Evolutionary conservation across 2,888 invertebrate genomes (phyloP).

Genomic region (Chironomus riparius): DNA sequence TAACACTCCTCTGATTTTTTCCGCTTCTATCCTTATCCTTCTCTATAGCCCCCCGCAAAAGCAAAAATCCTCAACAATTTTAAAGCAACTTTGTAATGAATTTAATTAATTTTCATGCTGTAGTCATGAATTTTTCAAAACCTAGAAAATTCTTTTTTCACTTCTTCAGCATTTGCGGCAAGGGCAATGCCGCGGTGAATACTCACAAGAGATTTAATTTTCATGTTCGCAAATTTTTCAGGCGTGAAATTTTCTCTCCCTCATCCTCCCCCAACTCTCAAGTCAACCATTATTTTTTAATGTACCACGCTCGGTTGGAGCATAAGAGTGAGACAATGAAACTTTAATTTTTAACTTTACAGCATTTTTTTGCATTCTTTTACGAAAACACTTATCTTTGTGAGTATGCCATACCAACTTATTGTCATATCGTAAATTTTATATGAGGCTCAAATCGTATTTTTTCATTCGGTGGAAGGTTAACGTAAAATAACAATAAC

Average conservation of each 20-base stretch:
- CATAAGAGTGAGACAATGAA: conserved; percentile 6
- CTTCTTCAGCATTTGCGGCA: conserved; percentile 12
- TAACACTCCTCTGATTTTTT: too few species aligned
- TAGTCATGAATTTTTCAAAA: conserved; percentile 24
- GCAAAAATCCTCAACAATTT: neutral
- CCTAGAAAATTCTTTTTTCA: neutral
- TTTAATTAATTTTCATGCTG: conserved; percentile 26
- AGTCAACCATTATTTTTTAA: conserved; percentile 16
- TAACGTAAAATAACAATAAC: conserved; percentile 19
- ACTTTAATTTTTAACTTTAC: conserved; percentile 24
- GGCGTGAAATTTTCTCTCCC: conserved; percentile 12
- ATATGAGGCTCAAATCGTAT: neutral
- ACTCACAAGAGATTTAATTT: conserved; percentile 18
- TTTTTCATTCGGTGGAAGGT: neutral
- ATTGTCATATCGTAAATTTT: conserved; percentile 25
- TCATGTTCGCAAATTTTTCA: neutral
- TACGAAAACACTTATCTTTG: neutral
- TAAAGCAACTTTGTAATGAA: conserved; percentile 4
- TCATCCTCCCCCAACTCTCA: neutral
- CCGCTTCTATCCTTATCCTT: too few species aligned
- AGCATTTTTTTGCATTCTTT: neutral
- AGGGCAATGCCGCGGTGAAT: conserved; percentile 7
- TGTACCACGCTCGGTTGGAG: neutral
- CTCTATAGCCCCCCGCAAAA: neutral
- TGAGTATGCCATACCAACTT: neutral